phyloP scores from a whole-genome alignment of 2,113 vertebrate genomes.

The Siniperca knerii region DNA sequence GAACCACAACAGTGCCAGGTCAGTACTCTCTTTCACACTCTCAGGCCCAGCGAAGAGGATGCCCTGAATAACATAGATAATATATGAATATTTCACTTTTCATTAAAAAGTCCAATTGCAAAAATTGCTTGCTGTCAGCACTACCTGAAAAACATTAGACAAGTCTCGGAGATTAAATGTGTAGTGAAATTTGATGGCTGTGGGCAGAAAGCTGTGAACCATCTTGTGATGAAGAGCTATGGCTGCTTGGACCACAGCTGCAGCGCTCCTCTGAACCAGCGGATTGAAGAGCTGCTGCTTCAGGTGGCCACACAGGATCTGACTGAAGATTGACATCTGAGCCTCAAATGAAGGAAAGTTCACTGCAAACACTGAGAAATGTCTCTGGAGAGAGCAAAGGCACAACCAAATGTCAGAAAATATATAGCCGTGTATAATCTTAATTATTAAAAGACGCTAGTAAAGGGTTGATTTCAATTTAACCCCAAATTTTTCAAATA shows the following conservation, averaged over 20 bases:
- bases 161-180: constrained; percentile 87
- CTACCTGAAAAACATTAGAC: constrained; percentile 87
- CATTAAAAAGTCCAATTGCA: background rate
- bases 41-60: constrained; percentile 85
- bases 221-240: constrained; percentile 82
- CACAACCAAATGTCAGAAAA: constrained; percentile 14
- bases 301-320: constrained; percentile 83
- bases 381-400: constrained; percentile 78
- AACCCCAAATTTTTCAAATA: background rate
- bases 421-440: background rate
- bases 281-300: constrained; percentile 79
- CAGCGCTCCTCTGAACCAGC: constrained; percentile 69
- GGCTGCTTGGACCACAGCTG: constrained; percentile 80
- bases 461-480: background rate
- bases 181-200: constrained; percentile 87
- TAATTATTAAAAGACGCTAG: background rate
- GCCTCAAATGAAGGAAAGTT: constrained; percentile 84
- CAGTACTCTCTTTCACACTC: constrained; percentile 76
- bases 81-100: constrained; percentile 21
- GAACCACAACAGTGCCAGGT: constrained; percentile 84
- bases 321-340: constrained; percentile 84
- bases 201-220: constrained; percentile 82
- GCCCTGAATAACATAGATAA: constrained; percentile 76
- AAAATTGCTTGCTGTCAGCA: background rate
- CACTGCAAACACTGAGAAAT: constrained; percentile 88